Conservation (phyloP, 2,797 vertebrate species). For the Pangasius larnaudii region DNA sequence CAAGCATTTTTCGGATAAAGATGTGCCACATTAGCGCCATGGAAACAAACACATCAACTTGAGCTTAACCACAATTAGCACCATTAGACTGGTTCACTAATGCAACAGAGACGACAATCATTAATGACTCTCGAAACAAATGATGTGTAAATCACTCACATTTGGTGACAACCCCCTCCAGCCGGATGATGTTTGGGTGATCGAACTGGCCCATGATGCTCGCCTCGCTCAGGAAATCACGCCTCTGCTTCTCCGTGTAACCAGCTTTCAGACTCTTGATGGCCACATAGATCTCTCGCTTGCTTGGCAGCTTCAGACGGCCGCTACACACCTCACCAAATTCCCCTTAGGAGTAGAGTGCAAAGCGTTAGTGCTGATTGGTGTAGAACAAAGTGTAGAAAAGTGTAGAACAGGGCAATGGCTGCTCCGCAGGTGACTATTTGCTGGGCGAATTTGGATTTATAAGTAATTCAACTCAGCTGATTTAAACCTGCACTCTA, state of each 20-base stretch:
- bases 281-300: slow-evolving; percentile 81
- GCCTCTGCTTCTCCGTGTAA: slow-evolving; percentile 80
- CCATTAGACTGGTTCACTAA: not conserved
- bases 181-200: slow-evolving; percentile 81
- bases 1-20: not conserved
- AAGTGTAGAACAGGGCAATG: not conserved
- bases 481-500: not conserved
- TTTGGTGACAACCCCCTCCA: slow-evolving; percentile 82
- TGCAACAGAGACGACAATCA: not conserved
- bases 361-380: not conserved
- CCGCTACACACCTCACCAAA: slow-evolving; percentile 61
- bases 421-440: not conserved
- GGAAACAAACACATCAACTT: not conserved
- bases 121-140: not conserved
- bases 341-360: slow-evolving; percentile 40
- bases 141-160: slow-evolving; percentile 67
- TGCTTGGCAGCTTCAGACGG: slow-evolving; percentile 62
- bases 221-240: slow-evolving; percentile 80
- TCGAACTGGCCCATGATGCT: slow-evolving; percentile 84
- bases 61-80: not conserved
- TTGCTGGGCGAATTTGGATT: not conserved
- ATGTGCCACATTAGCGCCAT: not conserved
- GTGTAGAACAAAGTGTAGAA: not conserved
- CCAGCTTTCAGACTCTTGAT: slow-evolving; percentile 82
- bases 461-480: not conserved